These are phyloP conservation scores for Anhinga anhinga DNA, from an alignment of 2,113 vertebrate genomes.

Conservation along the genomic window DNA sequence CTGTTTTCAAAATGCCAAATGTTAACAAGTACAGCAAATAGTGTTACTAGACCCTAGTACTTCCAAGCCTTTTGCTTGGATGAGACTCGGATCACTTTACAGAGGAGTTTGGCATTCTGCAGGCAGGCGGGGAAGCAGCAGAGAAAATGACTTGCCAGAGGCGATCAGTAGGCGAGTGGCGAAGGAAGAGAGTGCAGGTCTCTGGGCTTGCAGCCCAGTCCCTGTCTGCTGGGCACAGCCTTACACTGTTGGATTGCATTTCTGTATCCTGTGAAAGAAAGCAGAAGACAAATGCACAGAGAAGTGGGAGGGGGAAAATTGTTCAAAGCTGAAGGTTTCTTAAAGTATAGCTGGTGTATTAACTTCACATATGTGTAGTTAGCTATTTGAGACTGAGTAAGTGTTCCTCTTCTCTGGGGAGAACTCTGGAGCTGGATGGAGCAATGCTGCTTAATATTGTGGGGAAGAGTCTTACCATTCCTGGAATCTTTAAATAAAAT, in stretches of 20 bases:
- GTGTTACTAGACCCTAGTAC: background rate
- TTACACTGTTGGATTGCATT: background rate
- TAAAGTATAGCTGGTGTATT: background rate
- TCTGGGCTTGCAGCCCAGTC: background rate
- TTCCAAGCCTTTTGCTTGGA: background rate
- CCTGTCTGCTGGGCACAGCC: background rate
- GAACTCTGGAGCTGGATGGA: background rate
- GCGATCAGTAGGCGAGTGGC: accelerated
- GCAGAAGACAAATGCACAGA: background rate
- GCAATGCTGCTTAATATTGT: background rate
- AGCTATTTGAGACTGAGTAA: background rate
- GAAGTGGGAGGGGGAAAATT: background rate
- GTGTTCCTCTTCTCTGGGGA: background rate
- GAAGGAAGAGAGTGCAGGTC: background rate
- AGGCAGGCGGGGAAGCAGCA: background rate
- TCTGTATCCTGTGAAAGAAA: background rate
- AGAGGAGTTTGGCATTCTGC: background rate
- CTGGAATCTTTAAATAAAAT: background rate
- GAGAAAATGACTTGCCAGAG: background rate
- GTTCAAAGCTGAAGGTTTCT: background rate
- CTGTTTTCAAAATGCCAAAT: background rate
- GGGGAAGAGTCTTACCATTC: background rate
- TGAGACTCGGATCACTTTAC: background rate
- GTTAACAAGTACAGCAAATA: background rate
- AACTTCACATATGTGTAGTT: background rate